phyloP scores from a whole-genome alignment of 2,113 vertebrate species.

The Cyphomyrus discorhynchus region DNA sequence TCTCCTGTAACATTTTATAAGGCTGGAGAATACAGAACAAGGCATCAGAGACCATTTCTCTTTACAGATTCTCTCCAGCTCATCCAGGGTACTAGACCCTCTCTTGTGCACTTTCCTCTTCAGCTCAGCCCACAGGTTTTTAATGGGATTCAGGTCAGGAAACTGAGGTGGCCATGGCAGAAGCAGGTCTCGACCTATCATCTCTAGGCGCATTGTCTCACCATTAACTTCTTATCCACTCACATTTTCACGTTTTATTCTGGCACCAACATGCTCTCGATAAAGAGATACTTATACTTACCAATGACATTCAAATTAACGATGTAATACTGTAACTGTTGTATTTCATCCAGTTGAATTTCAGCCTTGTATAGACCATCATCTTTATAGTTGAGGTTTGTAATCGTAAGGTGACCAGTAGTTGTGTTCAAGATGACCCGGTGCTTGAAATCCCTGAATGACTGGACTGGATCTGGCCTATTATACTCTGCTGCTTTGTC shows the following conservation, averaged over 20 bases:
- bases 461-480: too few relatives aligned
- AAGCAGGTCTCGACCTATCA: not conserved
- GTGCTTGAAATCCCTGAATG: not conserved
- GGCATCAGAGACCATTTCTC: too few relatives aligned
- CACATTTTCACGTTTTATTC: not conserved
- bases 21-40: too few relatives aligned
- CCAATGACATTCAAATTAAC: not conserved
- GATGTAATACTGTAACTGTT: not conserved
- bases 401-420: slow-evolving; percentile 9
- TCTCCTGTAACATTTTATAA: too few relatives aligned
- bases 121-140: too few relatives aligned
- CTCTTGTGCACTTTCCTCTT: too few relatives aligned
- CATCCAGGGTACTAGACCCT: too few relatives aligned
- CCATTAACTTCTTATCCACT: not conserved
- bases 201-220: not conserved
- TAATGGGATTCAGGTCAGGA: too few relatives aligned
- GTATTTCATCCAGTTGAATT: not conserved
- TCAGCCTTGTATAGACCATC: slow-evolving; percentile 12
- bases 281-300: not conserved
- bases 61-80: too few relatives aligned
- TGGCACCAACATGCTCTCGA: not conserved
- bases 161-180: too few relatives aligned
- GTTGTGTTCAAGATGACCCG: not conserved
- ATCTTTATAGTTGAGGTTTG: not conserved
- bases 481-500: slow-evolving; percentile 3